Percentiles rank a stretch among this genome's conserved stretches.
Conservation (phyloP, 2,888 invertebrate genomes). For the Calameuta pallipes region DNA sequence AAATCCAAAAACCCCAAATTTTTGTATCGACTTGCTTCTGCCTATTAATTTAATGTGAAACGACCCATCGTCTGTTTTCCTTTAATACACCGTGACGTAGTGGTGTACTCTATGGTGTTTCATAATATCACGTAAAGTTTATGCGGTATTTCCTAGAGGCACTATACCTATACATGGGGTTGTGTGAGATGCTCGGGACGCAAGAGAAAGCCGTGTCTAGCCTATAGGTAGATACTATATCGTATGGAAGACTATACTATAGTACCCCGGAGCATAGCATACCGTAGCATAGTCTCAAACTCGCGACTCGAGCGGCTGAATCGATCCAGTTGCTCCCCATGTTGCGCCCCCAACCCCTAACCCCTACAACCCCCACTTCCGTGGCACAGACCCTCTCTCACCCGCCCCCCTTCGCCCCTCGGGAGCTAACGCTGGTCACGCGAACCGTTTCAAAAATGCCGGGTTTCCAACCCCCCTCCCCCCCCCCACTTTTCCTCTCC, state of each 20-base stretch:
- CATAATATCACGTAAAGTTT: background rate
- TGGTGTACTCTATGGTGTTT: background rate
- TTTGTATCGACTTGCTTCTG: background rate
- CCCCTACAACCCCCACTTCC: constrained; percentile 32
- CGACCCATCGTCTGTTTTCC: background rate
- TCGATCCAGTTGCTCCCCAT: constrained; percentile 56
- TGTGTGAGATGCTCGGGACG: background rate
- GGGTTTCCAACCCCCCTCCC: background rate
- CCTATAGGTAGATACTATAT: background rate
- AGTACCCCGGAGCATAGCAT: constrained; percentile 28
- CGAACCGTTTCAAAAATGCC: constrained; percentile 35
- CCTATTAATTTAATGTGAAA: background rate
- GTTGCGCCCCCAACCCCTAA: constrained; percentile 39
- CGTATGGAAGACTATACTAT: background rate
- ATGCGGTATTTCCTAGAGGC: background rate
- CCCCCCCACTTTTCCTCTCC: background rate
- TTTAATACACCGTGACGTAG: background rate
- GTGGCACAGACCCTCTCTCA: constrained; percentile 1
- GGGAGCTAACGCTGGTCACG: constrained; percentile 44
- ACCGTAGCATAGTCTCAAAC: constrained; percentile 44
- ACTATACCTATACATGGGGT: background rate
- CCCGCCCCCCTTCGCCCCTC: background rate
- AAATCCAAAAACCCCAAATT: fast-evolving
- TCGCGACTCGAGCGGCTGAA: constrained; percentile 60
- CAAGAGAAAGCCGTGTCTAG: background rate